Conservation (phyloP, 1,140 invertebrate genomes). For the Aphaenogaster floridana region DNA sequence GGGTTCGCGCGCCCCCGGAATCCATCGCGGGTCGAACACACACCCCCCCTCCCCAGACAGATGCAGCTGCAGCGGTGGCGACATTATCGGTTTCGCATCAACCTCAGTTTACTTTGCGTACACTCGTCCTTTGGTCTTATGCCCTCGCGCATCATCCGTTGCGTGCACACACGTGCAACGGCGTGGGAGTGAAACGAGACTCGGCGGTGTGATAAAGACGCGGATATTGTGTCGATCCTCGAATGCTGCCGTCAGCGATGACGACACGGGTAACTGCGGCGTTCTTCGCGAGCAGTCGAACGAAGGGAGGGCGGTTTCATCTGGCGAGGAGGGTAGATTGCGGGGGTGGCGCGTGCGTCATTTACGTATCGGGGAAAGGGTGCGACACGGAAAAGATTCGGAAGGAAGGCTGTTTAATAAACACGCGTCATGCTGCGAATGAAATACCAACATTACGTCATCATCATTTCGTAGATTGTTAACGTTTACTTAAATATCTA, state of each 20-base stretch:
- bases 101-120: conserved; percentile 73
- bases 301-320: conserved; percentile 15
- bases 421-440: background rate
- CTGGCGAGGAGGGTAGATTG: background rate
- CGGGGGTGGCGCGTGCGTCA: conserved; percentile 40
- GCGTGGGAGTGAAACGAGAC: background rate
- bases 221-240: conserved; percentile 30
- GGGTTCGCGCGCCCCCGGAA: conserved; percentile 21
- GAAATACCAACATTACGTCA: background rate
- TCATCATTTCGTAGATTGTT: background rate
- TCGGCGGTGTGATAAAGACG: background rate
- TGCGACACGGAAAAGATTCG: background rate
- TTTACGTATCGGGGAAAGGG: background rate
- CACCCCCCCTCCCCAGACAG: conserved; percentile 18
- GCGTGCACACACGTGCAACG: conserved; percentile 21
- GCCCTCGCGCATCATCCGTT: conserved; percentile 14
- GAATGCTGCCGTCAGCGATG: conserved; percentile 1
- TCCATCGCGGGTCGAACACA: conserved; percentile 61
- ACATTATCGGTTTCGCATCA: conserved; percentile 85
- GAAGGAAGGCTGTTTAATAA: conserved; percentile 9
- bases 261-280: conserved; percentile 10
- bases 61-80: conserved; percentile 63
- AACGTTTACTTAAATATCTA: background rate
- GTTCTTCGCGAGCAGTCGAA: conserved; percentile 13
- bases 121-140: conserved; percentile 51